Base-by-base conservation (phyloP, 1,140 invertebrate species). In the Camponotus vicinus region DNA sequence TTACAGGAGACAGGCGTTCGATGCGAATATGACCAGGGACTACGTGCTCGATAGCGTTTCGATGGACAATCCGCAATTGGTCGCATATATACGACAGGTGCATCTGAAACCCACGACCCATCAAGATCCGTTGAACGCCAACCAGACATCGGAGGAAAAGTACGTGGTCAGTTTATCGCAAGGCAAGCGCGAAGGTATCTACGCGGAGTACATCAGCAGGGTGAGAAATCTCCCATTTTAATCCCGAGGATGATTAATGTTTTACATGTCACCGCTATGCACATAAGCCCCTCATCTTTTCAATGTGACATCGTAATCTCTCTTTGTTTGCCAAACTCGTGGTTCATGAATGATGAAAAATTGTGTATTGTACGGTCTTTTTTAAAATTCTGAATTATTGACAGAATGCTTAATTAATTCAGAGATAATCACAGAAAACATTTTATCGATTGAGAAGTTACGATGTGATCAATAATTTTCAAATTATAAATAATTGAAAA, bases 51-150 rank as follows among this genome's bases (percentile, higher is more conserved):
- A 96, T 21, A 96, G 96, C 86, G 97, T 97, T 18, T 95, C 96
- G 2, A 97, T 97, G 95, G 97, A 97, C 92, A 96, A 97, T 91
- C 96, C 96, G 5, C 95, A 96, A 88, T 95, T 98, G 76, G 96
- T 97, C 49, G 96, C 96, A 73, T 98, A 97, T 92, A 97, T 98
- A 83, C 95, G 96, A 57, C 96, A 97, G 89, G 95, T 96, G 27
- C 96, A 96, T 85, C 93, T 97, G 90, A 94, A 94, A 85, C 88
- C 92, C n/a, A 95, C 95, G 42, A 92, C 93, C n/a, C 92, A 92
- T 70, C 93, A 93, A 34, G 94, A 94, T 7, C 91, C 92, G 49
- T 85, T 93, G 4, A 95, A 95, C 71, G 90, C 89, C 5, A 94
- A 93, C 5, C 93, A 95, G 79, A 94, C 94, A 11, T 90, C 91